Percentiles rank a stretch among this genome's conserved stretches.
Evolutionary conservation across 2,888 invertebrate genomes (phyloP).

Genomic region (Seira musarum): DNA sequence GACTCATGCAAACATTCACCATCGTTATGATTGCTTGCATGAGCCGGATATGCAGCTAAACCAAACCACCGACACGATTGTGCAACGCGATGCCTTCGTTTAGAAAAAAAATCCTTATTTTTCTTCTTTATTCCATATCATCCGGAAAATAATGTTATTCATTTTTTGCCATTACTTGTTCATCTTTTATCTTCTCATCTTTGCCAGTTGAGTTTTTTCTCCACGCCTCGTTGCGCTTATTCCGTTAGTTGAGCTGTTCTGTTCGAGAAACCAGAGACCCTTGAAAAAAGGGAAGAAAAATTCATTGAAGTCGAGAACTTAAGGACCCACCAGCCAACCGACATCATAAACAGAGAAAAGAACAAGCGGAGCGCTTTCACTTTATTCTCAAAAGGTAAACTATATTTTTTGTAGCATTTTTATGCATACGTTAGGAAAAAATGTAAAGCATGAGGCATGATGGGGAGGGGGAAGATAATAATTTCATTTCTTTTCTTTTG

Average conservation of each 20-base stretch:
- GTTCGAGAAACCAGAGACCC: slow-evolving; percentile 3
- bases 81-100: neutral
- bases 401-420: neutral
- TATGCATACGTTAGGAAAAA: slow-evolving; percentile 11
- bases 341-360: slow-evolving; percentile 16
- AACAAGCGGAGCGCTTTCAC: slow-evolving; percentile 3
- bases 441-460: neutral
- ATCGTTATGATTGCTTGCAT: slow-evolving; percentile 8
- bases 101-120: slow-evolving; percentile 15
- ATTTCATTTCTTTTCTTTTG: slow-evolving; percentile 22
- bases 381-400: neutral
- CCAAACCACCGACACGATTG: slow-evolving; percentile 22
- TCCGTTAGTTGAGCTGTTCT: slow-evolving; percentile 10
- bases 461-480: slow-evolving; percentile 10
- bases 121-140: slow-evolving; percentile 33
- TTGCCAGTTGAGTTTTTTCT: slow-evolving; percentile 1
- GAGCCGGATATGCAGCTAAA: slow-evolving; percentile 1
- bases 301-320: slow-evolving; percentile 4
- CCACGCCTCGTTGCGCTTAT: neutral
- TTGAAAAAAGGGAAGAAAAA: neutral
- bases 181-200: slow-evolving; percentile 25
- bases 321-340: neutral
- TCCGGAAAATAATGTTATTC: slow-evolving; percentile 40
- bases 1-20: neutral
- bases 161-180: slow-evolving; percentile 28